phyloP scores from a whole-genome alignment of 2,113 vertebrate species.

The Microcebus tavaratra region DNA sequence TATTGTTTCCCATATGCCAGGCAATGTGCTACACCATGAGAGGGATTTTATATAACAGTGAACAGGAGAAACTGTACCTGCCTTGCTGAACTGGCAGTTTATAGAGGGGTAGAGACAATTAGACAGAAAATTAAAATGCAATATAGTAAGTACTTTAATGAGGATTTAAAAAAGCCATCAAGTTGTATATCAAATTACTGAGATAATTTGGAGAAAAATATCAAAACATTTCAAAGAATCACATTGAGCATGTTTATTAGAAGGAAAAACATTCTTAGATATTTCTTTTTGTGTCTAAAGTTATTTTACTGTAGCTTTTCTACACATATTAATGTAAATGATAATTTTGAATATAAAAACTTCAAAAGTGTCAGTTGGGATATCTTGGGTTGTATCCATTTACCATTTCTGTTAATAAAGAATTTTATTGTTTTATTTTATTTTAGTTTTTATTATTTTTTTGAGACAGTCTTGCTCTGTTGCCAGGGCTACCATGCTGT shows the following conservation, averaged over 20 bases:
- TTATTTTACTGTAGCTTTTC: conserved; percentile 6
- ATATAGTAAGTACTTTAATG: background rate
- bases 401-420: conserved; percentile 43
- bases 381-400: background rate
- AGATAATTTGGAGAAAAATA: conserved; percentile 43
- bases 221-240: conserved; percentile 3
- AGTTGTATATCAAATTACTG: conserved; percentile 33
- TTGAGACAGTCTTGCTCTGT: too few species aligned
- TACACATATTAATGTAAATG: conserved; percentile 3
- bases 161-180: background rate
- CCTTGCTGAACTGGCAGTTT: background rate
- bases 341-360: conserved; percentile 48
- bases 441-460: too few species aligned
- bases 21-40: background rate
- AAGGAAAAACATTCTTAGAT: background rate
- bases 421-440: background rate
- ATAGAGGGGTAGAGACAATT: background rate
- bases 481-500: too few species aligned
- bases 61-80: background rate
- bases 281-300: background rate
- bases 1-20: background rate
- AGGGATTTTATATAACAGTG: background rate
- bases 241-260: background rate
- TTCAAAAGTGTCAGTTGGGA: background rate
- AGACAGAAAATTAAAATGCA: background rate